Evolutionary conservation across 2,113 vertebrate genomes (phyloP).

Genomic region (Cariama cristata): DNA sequence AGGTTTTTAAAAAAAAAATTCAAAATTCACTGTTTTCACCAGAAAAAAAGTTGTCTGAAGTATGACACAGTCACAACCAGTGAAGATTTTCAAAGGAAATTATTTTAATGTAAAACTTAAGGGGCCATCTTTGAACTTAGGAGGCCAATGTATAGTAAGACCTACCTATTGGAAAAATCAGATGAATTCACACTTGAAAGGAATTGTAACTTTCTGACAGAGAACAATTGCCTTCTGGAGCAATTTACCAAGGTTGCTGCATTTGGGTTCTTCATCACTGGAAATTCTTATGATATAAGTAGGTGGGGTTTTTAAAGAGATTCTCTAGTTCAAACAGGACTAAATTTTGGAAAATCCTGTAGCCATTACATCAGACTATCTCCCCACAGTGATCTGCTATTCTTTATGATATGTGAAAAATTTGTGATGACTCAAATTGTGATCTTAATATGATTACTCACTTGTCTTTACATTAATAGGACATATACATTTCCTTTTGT

Average conservation of each 20-base stretch:
- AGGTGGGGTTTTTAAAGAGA: not conserved
- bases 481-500: not conserved
- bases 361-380: not conserved
- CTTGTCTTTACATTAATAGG: not conserved
- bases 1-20: not conserved
- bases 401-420: not conserved
- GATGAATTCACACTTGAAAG: not conserved
- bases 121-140: not conserved
- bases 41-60: not conserved
- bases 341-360: not conserved
- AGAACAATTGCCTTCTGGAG: not conserved
- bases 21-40: not conserved
- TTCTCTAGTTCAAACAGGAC: not conserved
- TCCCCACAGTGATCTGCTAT: not conserved
- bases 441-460: not conserved
- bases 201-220: not conserved
- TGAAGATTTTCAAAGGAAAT: not conserved
- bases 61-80: not conserved
- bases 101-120: not conserved
- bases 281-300: not conserved
- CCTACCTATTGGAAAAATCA: not conserved
- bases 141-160: not conserved
- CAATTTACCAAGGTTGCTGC: not conserved
- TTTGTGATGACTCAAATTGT: not conserved
- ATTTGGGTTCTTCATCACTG: not conserved